A percentile compares a stretch with the other conserved stretches of the same genome.
Evolutionary conservation across 2,797 vertebrate species (phyloP).

Genomic region (Rousettus madagascariensis): DNA sequence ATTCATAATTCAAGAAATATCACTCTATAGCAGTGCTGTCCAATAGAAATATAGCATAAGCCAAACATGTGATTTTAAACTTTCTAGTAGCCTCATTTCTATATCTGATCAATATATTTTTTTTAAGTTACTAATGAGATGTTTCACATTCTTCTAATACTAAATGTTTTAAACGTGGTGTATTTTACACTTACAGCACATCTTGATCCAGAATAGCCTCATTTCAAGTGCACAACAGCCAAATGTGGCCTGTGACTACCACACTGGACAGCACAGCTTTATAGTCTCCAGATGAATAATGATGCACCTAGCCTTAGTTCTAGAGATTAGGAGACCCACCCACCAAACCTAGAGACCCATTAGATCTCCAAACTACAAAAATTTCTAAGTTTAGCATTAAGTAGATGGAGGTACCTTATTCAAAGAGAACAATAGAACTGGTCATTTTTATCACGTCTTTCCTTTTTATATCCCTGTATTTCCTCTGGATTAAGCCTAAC

Average conservation of each 20-base stretch:
- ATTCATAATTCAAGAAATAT: conserved; percentile 30
- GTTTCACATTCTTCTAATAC: not conserved
- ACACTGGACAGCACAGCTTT: not conserved
- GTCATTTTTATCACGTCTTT: conserved; percentile 52
- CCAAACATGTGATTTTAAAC: conserved; percentile 43
- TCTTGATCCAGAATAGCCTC: not conserved
- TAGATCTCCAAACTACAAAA: not conserved
- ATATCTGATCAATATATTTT: conserved; percentile 4
- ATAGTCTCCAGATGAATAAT: not conserved
- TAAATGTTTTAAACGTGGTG: not conserved
- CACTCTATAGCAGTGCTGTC: not conserved
- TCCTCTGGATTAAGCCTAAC: conserved; percentile 58
- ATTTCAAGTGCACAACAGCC: not conserved
- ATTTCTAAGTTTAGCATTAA: conserved; percentile 47
- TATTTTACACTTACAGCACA: not conserved
- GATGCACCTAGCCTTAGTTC: not conserved
- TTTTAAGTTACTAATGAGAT: conserved; percentile 42
- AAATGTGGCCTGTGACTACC: not conserved
- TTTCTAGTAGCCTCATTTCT: conserved; percentile 47
- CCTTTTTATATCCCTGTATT: conserved; percentile 62
- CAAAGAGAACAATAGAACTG: conserved; percentile 58
- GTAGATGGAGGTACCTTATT: conserved; percentile 5
- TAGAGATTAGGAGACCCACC: not conserved
- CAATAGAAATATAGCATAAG: conserved; percentile 34
- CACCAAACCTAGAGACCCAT: not conserved